Evolutionary conservation across 2,797 vertebrate species (phyloP).

Genomic region (Clarias pachynema): DNA sequence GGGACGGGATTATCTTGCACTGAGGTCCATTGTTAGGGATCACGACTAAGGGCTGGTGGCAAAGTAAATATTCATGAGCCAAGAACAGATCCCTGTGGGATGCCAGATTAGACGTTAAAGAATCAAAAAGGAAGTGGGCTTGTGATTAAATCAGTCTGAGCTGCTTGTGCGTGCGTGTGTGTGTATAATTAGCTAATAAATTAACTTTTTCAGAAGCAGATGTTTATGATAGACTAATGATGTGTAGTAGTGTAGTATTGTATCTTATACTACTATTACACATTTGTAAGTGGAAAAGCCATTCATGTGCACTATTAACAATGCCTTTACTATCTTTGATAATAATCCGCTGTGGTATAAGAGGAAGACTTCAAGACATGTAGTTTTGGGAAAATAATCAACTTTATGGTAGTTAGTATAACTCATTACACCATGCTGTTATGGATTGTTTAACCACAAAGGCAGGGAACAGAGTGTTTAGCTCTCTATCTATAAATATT

Average conservation of each 20-base stretch:
- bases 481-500: neutral
- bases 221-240: neutral
- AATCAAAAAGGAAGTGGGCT: slow-evolving; percentile 51
- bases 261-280: too few species aligned
- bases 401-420: neutral
- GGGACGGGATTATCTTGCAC: slow-evolving; percentile 78
- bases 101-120: slow-evolving; percentile 56
- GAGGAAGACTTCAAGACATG: neutral
- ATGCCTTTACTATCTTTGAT: neutral
- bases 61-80: slow-evolving; percentile 80
- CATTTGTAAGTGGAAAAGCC: neutral
- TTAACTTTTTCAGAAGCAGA: neutral
- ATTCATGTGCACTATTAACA: neutral
- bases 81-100: slow-evolving; percentile 73
- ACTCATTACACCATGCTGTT: neutral
- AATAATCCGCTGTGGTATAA: neutral
- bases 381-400: neutral
- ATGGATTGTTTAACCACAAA: neutral
- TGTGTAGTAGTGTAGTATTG: neutral
- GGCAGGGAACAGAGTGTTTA: neutral
- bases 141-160: slow-evolving; percentile 65
- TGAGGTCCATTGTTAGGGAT: slow-evolving; percentile 79
- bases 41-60: slow-evolving; percentile 73
- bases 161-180: slow-evolving; percentile 59
- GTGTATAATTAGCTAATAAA: neutral